Base-by-base conservation (phyloP, 2,797 vertebrate species). In the Eulemur mongoz region DNA sequence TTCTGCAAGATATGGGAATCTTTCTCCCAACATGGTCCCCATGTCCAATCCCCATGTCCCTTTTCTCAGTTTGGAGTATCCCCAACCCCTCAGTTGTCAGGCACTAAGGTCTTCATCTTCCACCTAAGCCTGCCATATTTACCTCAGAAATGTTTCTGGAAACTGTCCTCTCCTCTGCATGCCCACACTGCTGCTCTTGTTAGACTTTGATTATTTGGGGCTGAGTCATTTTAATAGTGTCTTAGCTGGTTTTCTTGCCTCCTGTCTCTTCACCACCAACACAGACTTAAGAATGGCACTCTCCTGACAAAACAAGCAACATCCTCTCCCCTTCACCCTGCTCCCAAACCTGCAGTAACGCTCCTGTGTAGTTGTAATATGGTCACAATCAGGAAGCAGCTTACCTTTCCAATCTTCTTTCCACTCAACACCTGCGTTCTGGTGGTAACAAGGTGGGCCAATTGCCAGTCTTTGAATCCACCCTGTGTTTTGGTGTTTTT, bases 201-300 rank as follows among this genome's bases (percentile, higher is more conserved):
- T 72, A 95, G 38, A 52, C 27, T 84, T 93, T 70, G 78, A 88
- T 96, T 85, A 73, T 79, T 50, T 87, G 52, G 17, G 18, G 61
- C 40, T 80, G 59, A 93, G 89, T 76, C 88, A 70, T 94, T 92
- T 93, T 80, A 96, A 83, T 89, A 76, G 78, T 89, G 90, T 91
- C 45, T 63, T 95, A 67, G 84, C 85, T 91, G 59, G 48, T 85
- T 90, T 81, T 92, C 52, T 95, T 94, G 85, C 61, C 76, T 93
- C 32, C 18, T 70, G 27, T 80, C 52, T 90, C 30, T 96, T 63
- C 40, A 72, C 40, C 38, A 50, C 84, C 82, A 59, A 14, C 10
- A 70, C 32, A 83, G 38, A 93, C 72, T 76, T 79, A 79, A 80
- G 45, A 96, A 89, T 63, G 54, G 72, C 63, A 82, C 52, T 91